phyloP scores from a whole-genome alignment of 2,797 vertebrate genomes.

The Loriculus beryllinus region DNA sequence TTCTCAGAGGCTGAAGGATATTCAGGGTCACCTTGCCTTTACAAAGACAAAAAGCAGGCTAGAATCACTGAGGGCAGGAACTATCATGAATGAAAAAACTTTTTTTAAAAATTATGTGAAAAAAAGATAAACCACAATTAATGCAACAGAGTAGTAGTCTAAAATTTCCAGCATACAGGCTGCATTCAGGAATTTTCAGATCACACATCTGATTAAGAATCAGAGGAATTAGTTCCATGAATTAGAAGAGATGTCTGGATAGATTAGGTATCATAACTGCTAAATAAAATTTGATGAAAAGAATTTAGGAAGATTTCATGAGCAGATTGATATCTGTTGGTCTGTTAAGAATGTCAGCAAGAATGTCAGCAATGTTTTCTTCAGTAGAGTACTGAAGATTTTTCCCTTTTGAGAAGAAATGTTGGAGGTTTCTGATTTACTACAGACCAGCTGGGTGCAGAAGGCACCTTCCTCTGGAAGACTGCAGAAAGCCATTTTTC shows the following conservation, averaged over 20 bases:
- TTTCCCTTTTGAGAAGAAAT: background rate
- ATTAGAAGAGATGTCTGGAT: background rate
- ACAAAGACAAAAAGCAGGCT: background rate
- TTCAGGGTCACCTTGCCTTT: background rate
- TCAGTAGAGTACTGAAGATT: background rate
- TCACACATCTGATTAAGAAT: background rate
- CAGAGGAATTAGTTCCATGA: background rate
- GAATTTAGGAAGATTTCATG: background rate
- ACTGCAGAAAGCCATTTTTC: conserved; percentile 5
- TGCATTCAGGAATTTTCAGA: background rate
- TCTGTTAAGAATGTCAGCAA: background rate
- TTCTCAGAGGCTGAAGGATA: background rate
- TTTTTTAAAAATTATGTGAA: background rate
- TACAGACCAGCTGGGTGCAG: background rate
- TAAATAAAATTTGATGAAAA: background rate
- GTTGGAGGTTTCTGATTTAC: background rate
- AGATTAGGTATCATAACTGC: background rate
- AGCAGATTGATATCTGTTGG: background rate
- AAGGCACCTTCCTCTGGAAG: background rate
- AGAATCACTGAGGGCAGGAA: background rate
- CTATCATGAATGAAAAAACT: background rate
- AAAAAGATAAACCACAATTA: background rate
- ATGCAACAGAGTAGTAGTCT: background rate
- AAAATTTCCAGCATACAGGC: background rate
- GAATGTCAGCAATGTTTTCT: background rate